Percentiles rank a stretch among this genome's conserved stretches.
phyloP scores from a whole-genome alignment of 1,140 invertebrate species.

The Neotoxoptera formosana region DNA sequence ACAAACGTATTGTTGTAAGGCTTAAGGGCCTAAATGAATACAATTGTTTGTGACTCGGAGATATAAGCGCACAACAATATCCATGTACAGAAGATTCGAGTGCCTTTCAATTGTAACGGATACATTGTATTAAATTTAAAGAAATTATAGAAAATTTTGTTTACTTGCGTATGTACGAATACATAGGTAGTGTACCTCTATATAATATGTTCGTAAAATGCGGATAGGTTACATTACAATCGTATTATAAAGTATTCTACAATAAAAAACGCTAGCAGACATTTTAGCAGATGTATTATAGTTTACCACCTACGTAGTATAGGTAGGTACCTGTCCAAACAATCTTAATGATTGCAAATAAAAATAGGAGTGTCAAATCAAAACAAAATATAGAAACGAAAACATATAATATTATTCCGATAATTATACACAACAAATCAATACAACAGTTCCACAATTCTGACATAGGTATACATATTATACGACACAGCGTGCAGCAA shows the following conservation, averaged over 20 bases:
- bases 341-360: neutral
- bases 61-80: neutral
- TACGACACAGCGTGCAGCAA: neutral
- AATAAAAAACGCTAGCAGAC: neutral
- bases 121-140: conserved; percentile 17
- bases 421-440: neutral
- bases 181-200: neutral
- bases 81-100: neutral
- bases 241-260: neutral
- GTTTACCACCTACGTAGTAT: neutral
- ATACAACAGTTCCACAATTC: conserved; percentile 4
- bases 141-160: neutral
- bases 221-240: neutral
- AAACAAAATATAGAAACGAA: neutral
- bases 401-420: neutral
- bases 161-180: neutral
- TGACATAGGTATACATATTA: neutral
- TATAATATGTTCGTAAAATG: neutral
- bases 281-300: neutral
- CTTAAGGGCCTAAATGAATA: neutral
- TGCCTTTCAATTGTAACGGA: neutral
- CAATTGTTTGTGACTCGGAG: neutral
- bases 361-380: neutral
- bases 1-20: neutral
- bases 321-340: neutral